Evolutionary conservation across 2,113 vertebrate genomes (phyloP).

Genomic region (Parotia lawesii): DNA sequence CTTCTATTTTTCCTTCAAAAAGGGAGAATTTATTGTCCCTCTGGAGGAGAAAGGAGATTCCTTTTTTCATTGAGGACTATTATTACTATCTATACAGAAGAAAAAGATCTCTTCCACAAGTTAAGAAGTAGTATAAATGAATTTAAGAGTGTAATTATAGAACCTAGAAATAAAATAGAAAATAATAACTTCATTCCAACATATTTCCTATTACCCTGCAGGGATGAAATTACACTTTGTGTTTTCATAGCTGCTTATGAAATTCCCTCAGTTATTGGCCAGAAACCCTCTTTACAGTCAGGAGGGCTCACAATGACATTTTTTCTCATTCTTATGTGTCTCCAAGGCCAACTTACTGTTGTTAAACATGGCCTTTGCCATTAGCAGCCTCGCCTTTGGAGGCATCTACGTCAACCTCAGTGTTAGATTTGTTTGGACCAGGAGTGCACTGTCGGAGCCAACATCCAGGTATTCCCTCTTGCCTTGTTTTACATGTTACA

Average conservation of each 20-base stretch:
- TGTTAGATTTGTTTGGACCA: neutral
- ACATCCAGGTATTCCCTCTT: neutral
- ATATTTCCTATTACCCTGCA: neutral
- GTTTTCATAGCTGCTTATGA: neutral
- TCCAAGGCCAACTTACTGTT: neutral
- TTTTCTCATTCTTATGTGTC: neutral
- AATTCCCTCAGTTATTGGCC: neutral
- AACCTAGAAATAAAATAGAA: neutral
- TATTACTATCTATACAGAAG: neutral
- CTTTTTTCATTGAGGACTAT: neutral
- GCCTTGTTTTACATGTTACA: rapidly evolving
- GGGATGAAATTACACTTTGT: neutral
- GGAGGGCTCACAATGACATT: neutral
- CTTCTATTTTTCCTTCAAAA: neutral
- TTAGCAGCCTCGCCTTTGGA: rapidly evolving
- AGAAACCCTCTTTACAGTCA: neutral
- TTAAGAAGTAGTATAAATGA: neutral
- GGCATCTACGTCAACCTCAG: neutral
- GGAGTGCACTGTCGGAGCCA: neutral
- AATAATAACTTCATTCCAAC: neutral
- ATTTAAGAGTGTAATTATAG: neutral
- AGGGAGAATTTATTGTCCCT: neutral
- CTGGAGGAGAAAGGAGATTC: neutral
- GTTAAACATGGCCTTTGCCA: neutral
- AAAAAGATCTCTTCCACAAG: neutral